Evolutionary conservation across 2,888 invertebrate genomes (phyloP), one percentile per base, ranked within the genome.

Genomic region (Caenorhabditis japonica): DNA sequence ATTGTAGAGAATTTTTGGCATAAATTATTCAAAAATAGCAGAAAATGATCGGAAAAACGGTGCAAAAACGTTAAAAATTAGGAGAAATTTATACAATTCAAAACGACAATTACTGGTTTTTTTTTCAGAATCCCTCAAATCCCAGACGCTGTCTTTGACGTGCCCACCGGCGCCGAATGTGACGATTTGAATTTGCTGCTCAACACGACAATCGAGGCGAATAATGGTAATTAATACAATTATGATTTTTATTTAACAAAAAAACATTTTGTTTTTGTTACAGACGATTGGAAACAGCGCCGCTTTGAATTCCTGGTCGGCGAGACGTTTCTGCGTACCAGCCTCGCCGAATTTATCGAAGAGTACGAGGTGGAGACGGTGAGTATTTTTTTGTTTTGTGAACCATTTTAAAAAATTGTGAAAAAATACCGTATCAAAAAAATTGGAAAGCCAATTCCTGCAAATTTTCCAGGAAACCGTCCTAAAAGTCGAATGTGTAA

Each of bases 401-500:
- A 15, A 17, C 8, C 10, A 8, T 43, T 43, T 15, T 4, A 43
- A n/a, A 47, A 23, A 47, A 47, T 12, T n/a, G n/a, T n/a, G n/a
- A n/a, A n/a, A n/a, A n/a, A n/a, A n/a, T n/a, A n/a, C n/a, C n/a
- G n/a, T n/a, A n/a, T n/a, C 3, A 27, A 13, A 27, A 47, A 21
- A 46, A 41, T 41, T 41, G 4, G n/a, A 3, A 3, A 21, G 21
- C 15, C 4, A 25, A 3, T 41, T n/a, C 25, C 12, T 3, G 21
- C 21, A 21, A 21, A 23, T 43, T 41, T 47, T 56, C 15, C 77
- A 89, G 89, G 97, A 97, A 90, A 91, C 92, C 58, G 92, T 94
- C 10, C 90, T 97, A 78, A 93, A 94, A 78, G 91, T 97, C 53
- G 97, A 97, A 89, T 97, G 97, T 89, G 90, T 97, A 21, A 93